Conservation (phyloP, 1,140 invertebrate genomes). For the Wasmannia auropunctata region DNA sequence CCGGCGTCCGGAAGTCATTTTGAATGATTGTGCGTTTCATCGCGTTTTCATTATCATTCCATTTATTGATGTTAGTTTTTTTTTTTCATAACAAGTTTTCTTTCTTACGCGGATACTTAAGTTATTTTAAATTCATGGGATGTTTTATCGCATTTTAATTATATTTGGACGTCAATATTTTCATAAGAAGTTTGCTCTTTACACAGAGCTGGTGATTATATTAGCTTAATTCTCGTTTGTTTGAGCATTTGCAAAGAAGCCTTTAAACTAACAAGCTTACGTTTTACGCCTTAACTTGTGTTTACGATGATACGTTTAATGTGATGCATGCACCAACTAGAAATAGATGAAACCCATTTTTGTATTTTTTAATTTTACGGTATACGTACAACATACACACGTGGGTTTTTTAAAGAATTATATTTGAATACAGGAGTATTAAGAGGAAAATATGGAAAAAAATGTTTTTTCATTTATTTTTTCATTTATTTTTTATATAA, state of each 20-base stretch:
- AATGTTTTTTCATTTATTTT: background rate
- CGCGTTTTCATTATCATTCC: background rate
- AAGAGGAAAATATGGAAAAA: background rate
- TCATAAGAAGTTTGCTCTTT: background rate
- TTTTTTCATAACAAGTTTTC: background rate
- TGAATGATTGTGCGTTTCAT: slow-evolving; percentile 14
- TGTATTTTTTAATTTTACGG: background rate
- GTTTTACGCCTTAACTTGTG: background rate
- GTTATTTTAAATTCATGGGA: background rate
- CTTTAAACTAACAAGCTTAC: background rate
- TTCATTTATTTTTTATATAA: background rate
- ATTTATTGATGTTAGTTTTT: slow-evolving; percentile 22
- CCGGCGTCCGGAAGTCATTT: background rate
- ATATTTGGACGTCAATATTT: background rate
- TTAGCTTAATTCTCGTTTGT: slow-evolving; percentile 14
- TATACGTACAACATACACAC: background rate
- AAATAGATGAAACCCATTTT: background rate
- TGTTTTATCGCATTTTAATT: background rate
- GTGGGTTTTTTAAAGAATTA: slow-evolving; percentile 26
- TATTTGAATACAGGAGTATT: background rate
- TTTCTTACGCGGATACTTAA: background rate
- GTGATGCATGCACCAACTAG: background rate
- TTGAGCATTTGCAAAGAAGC: background rate
- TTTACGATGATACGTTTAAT: background rate
- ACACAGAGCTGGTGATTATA: background rate